A percentile compares a stretch with the other conserved stretches of the same genome.
Conservation (phyloP, 2,113 vertebrate species). For the Felis chaus region DNA sequence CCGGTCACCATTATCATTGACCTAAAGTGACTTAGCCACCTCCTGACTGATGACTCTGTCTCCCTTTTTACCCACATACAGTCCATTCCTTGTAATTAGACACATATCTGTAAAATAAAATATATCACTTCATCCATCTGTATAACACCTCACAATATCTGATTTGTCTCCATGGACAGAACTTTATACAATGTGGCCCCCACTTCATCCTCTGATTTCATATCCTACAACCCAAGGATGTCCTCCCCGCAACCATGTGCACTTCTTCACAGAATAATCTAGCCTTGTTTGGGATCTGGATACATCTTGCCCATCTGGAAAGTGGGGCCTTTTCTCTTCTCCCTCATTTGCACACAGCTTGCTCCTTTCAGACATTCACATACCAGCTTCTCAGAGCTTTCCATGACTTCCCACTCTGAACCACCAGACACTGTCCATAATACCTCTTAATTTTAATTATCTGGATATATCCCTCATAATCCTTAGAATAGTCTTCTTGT, state of each 20-base stretch:
- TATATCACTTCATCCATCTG: neutral
- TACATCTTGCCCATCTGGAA: neutral
- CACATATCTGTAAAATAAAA: neutral
- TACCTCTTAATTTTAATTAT: neutral
- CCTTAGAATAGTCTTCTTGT: neutral
- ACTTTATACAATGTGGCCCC: neutral
- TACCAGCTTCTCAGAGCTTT: neutral
- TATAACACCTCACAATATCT: neutral
- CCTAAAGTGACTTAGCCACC: neutral
- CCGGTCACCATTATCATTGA: neutral
- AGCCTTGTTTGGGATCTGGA: neutral
- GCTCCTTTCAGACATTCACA: neutral
- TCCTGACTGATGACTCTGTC: neutral
- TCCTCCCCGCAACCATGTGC: neutral
- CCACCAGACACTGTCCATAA: neutral
- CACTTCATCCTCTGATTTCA: neutral
- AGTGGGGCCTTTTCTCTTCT: neutral
- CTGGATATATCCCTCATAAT: neutral
- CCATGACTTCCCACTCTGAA: neutral
- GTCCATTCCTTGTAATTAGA: neutral
- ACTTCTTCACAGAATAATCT: neutral
- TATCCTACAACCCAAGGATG: neutral
- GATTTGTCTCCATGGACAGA: neutral
- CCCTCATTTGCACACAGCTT: neutral
- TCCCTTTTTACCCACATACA: neutral